Conservation (phyloP, 1,140 invertebrate genomes). For the Leptopilina clavipes region DNA sequence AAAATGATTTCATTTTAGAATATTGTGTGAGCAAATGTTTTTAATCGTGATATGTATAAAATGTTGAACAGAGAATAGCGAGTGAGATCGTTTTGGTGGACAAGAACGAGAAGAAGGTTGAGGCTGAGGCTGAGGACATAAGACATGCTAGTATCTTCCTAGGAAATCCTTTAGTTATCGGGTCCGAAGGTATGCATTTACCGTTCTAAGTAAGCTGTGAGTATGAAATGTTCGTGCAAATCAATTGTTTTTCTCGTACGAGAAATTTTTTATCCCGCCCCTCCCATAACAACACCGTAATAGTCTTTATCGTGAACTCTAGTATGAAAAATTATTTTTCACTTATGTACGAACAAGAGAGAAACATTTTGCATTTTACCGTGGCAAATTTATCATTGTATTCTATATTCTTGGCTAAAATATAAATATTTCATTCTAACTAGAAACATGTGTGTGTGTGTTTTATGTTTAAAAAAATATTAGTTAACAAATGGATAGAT, state of each 20-base stretch:
- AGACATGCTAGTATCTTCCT: constrained; percentile 64
- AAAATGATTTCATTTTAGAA: too few relatives aligned
- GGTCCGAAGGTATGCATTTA: constrained; percentile 60
- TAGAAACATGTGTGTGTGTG: too few relatives aligned
- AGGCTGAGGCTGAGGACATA: constrained; percentile 66
- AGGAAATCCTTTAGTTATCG: constrained; percentile 63
- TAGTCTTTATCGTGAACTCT: too few relatives aligned
- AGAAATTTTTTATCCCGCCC: neutral
- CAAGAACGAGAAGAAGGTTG: constrained; percentile 59
- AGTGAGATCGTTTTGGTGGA: constrained; percentile 67
- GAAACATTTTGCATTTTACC: too few relatives aligned
- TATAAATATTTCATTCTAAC: too few relatives aligned
- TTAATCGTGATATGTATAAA: constrained; percentile 24
- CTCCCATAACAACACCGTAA: too few relatives aligned
- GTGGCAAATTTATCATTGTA: too few relatives aligned
- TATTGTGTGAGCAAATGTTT: neutral
- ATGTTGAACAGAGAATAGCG: constrained; percentile 58
- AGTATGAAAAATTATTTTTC: too few relatives aligned
- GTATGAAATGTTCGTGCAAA: constrained; percentile 30
- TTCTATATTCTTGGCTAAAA: too few relatives aligned
- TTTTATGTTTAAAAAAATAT: too few relatives aligned
- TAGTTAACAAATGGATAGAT: too few relatives aligned
- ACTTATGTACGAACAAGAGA: too few relatives aligned
- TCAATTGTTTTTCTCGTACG: neutral
- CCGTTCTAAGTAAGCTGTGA: constrained; percentile 24